Evolutionary conservation across 2,888 invertebrate genomes (phyloP).

Genomic region (Hydriomena furcata): DNA sequence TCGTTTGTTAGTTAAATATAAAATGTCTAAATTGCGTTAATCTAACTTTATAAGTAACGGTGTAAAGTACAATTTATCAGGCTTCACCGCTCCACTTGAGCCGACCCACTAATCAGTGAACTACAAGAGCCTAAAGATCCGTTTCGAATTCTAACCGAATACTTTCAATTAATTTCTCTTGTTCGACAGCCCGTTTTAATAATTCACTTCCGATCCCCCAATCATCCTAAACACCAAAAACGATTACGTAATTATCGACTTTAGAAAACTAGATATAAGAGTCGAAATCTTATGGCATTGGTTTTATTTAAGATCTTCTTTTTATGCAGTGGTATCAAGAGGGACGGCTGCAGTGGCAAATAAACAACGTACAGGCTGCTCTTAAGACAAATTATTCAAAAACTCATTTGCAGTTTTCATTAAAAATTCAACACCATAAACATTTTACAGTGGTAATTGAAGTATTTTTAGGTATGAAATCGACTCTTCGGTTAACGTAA

Average conservation of each 20-base stretch:
- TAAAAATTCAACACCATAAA: background rate
- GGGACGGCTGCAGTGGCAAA: constrained; percentile 51
- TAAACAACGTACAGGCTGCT: constrained; percentile 58
- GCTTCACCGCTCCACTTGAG: constrained; percentile 14
- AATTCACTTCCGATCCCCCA: constrained; percentile 57
- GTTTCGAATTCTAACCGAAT: constrained; percentile 64
- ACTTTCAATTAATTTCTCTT: constrained; percentile 69
- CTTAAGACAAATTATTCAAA: constrained; percentile 61
- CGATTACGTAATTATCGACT: constrained; percentile 43
- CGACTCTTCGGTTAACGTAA: no score
- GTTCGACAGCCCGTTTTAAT: constrained; percentile 70
- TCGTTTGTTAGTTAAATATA: no score
- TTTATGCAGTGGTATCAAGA: constrained; percentile 43
- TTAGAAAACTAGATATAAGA: constrained; percentile 40
- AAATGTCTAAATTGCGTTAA: no score
- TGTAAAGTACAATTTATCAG: constrained; percentile 26
- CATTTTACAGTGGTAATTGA: no score
- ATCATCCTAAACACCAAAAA: constrained; percentile 38
- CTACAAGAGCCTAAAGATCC: constrained; percentile 45
- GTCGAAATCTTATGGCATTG: constrained; percentile 37
- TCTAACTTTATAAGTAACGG: no score
- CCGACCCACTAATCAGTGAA: constrained; percentile 47
- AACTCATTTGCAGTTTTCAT: constrained; percentile 45
- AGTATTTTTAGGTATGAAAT: no score
- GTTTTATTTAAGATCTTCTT: constrained; percentile 40